phyloP scores from a whole-genome alignment of 1,140 invertebrate species.

The Brachionus paranguensis region DNA sequence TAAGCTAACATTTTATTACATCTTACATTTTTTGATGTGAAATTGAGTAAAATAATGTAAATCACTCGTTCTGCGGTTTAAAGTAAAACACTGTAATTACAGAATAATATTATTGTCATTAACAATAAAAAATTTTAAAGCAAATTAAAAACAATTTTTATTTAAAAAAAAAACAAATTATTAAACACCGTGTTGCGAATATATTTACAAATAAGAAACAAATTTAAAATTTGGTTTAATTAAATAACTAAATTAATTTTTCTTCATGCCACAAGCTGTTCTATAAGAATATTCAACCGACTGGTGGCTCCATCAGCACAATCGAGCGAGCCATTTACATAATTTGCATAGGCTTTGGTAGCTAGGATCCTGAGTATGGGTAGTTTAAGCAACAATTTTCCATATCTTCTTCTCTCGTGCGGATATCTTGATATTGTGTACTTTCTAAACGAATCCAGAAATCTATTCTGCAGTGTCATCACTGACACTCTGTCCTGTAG shows the following conservation, averaged over 20 bases:
- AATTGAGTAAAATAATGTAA: too few species aligned
- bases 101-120: too few species aligned
- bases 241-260: not conserved
- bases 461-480: not conserved
- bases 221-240: slow-evolving; percentile 35
- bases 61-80: too few species aligned
- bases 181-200: not conserved
- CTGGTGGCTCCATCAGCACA: slow-evolving; percentile 22
- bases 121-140: too few species aligned
- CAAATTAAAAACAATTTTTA: not conserved
- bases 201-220: slow-evolving; percentile 25
- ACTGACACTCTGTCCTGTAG: slow-evolving; percentile 18
- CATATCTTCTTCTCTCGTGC: slow-evolving; percentile 16
- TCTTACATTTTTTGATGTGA: too few species aligned
- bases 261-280: not conserved
- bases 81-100: too few species aligned
- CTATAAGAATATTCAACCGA: slow-evolving; percentile 4
- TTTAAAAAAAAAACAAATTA: not conserved
- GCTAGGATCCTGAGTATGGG: slow-evolving; percentile 14
- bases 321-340: slow-evolving; percentile 36
- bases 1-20: too few species aligned
- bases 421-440: slow-evolving; percentile 37
- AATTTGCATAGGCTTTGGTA: slow-evolving; percentile 27
- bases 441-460: slow-evolving; percentile 30
- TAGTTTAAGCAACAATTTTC: slow-evolving; percentile 7